Conservation (phyloP, 2,888 invertebrate species). For the Myathropa florea region DNA sequence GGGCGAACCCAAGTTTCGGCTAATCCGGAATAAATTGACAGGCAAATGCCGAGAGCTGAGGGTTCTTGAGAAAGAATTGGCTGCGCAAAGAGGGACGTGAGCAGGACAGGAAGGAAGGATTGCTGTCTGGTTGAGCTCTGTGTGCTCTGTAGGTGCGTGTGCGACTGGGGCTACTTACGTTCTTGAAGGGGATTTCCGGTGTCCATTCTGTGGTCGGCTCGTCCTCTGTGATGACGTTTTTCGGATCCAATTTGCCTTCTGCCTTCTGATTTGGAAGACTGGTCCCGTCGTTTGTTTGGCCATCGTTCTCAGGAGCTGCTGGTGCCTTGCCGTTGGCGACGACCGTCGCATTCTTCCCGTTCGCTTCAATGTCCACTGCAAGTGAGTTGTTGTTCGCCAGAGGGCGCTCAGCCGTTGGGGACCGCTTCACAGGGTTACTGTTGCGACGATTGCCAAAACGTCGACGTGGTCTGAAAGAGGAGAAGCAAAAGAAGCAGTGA, state of each 20-base stretch:
- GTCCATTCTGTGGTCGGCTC: slow-evolving; percentile 92
- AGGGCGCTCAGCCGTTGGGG: slow-evolving; percentile 33
- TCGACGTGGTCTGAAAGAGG: slow-evolving; percentile 76
- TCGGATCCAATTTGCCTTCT: slow-evolving; percentile 75
- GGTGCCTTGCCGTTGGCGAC: slow-evolving; percentile 74
- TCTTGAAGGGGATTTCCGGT: slow-evolving; percentile 95
- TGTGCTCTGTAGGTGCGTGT: not conserved
- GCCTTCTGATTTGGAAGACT: slow-evolving; percentile 42
- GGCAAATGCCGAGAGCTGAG: slow-evolving; percentile 39
- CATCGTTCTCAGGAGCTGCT: slow-evolving; percentile 8
- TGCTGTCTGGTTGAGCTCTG: not conserved
- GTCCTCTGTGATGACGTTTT: slow-evolving; percentile 85
- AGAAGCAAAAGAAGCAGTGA: not conserved
- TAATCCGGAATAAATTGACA: slow-evolving; percentile 63
- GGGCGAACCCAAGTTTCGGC: slow-evolving; percentile 9
- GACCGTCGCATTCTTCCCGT: slow-evolving; percentile 73
- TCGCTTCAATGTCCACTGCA: slow-evolving; percentile 52
- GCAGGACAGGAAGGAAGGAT: not conserved
- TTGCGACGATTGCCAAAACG: slow-evolving; percentile 78
- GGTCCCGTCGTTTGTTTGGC: slow-evolving; percentile 71
- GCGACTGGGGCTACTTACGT: slow-evolving; percentile 82
- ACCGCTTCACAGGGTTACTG: slow-evolving; percentile 72
- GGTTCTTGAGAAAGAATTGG: slow-evolving; percentile 7
- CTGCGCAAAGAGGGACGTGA: slow-evolving; percentile 28
- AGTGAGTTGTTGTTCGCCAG: slow-evolving; percentile 49